Percentiles rank a stretch among this genome's conserved stretches.
Evolutionary conservation across 2,113 vertebrate genomes (phyloP).

Genomic region (Sinocyclocheilus anophthalmus): DNA sequence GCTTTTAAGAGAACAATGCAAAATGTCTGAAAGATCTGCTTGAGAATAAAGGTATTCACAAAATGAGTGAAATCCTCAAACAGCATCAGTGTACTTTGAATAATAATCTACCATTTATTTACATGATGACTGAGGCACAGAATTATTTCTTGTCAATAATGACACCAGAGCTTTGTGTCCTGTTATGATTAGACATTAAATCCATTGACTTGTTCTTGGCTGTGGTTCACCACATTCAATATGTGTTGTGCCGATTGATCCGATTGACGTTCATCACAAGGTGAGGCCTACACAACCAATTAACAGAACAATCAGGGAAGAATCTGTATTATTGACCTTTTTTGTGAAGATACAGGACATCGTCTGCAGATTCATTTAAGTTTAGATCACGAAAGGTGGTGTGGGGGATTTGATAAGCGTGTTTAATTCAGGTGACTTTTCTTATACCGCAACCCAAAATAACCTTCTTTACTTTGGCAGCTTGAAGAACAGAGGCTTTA

Average conservation of each 20-base stretch:
- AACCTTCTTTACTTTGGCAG: neutral
- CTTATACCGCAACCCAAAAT: neutral
- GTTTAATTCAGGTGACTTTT: slow-evolving; percentile 23
- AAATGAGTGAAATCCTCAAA: neutral
- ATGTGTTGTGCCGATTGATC: slow-evolving; percentile 15
- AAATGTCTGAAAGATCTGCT: neutral
- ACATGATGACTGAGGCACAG: neutral
- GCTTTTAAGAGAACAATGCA: slow-evolving; percentile 31
- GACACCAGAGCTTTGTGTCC: slow-evolving; percentile 22
- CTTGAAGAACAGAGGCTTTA: neutral
- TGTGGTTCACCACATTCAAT: slow-evolving; percentile 21
- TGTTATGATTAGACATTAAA: slow-evolving; percentile 40
- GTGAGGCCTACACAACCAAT: slow-evolving; percentile 40
- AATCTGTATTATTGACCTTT: slow-evolving; percentile 40
- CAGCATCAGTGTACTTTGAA: neutral
- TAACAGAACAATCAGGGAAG: slow-evolving; percentile 22
- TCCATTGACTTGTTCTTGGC: slow-evolving; percentile 39
- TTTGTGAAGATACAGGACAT: slow-evolving; percentile 34
- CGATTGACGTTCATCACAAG: slow-evolving; percentile 35
- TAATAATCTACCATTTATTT: neutral
- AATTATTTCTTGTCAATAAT: slow-evolving; percentile 5
- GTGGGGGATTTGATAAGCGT: neutral
- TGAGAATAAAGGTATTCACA: neutral
- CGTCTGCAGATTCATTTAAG: neutral
- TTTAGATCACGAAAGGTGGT: slow-evolving; percentile 11